phyloP scores from a whole-genome alignment of 2,113 vertebrate species.

The Etia nguti region DNA sequence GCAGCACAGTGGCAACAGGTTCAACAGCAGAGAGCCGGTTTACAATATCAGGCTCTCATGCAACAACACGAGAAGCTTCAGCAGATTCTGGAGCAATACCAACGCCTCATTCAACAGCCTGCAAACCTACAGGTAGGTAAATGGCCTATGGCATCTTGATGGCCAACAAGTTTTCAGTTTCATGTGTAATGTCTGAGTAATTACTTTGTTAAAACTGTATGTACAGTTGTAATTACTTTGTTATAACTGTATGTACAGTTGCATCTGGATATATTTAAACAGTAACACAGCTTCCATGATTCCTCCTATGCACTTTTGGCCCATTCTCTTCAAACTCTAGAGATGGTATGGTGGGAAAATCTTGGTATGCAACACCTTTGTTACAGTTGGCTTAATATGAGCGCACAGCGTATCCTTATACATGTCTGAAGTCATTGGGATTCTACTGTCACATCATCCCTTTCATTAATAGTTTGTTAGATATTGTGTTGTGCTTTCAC shows the following conservation, averaged over 20 bases:
- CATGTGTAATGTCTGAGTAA: neutral
- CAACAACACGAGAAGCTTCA: conserved; percentile 92
- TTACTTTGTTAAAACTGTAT: neutral
- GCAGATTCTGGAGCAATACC: conserved; percentile 89
- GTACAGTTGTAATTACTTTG: neutral
- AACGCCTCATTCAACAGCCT: conserved; percentile 88
- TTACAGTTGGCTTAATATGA: neutral
- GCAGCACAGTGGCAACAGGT: conserved; percentile 98
- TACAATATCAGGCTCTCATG: conserved; percentile 97
- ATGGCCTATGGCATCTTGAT: neutral
- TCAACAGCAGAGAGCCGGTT: conserved; percentile 87
- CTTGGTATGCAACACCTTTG: neutral
- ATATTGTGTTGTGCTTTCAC: neutral
- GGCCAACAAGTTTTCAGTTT: neutral
- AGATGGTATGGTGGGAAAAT: neutral
- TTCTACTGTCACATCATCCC: neutral
- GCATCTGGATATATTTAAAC: neutral
- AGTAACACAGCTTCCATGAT: neutral
- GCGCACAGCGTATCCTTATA: neutral
- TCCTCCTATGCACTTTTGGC: neutral
- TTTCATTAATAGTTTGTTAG: neutral
- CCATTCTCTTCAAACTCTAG: neutral
- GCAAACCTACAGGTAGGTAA: conserved; percentile 81
- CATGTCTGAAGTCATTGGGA: neutral
- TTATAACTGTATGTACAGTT: neutral